phyloP scores from a whole-genome alignment of 1,140 invertebrate species.

The Papilio helenus region DNA sequence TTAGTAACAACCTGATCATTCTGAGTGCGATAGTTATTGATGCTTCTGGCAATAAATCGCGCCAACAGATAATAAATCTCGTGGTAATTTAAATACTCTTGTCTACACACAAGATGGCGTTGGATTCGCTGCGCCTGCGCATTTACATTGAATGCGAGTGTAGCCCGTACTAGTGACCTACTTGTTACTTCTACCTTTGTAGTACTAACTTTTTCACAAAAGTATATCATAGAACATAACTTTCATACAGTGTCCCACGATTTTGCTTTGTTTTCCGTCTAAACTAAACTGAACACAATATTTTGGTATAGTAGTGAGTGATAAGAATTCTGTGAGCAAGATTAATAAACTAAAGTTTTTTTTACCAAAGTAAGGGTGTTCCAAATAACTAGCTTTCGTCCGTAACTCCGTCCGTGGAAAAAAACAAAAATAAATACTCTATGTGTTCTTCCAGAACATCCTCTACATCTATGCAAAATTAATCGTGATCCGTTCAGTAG shows the following conservation, averaged over 20 bases:
- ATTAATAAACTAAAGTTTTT: too few relatives aligned
- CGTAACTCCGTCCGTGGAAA: too few relatives aligned
- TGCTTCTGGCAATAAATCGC: not conserved
- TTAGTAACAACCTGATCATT: not conserved
- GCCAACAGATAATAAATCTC: conserved; percentile 6
- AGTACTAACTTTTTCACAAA: conserved; percentile 40
- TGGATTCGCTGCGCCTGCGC: conserved; percentile 56
- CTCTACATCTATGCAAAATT: too few relatives aligned
- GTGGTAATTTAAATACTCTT: conserved; percentile 30
- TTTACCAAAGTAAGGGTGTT: too few relatives aligned
- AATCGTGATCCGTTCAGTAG: too few relatives aligned
- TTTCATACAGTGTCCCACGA: not conserved
- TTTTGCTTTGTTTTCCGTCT: not conserved
- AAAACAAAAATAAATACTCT: too few relatives aligned
- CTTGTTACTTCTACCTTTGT: conserved; percentile 48
- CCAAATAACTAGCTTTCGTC: too few relatives aligned
- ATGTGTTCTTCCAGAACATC: too few relatives aligned
- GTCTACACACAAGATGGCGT: conserved; percentile 55
- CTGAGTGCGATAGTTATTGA: not conserved
- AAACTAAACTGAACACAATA: too few relatives aligned
- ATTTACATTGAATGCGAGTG: conserved; percentile 75
- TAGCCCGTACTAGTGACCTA: conserved; percentile 62
- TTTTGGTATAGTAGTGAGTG: too few relatives aligned
- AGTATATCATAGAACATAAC: conserved; percentile 1
- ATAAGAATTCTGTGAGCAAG: too few relatives aligned